These are phyloP conservation scores for Lycaon pictus DNA, from an alignment of 2,113 vertebrate genomes.

Conservation along the genomic window DNA sequence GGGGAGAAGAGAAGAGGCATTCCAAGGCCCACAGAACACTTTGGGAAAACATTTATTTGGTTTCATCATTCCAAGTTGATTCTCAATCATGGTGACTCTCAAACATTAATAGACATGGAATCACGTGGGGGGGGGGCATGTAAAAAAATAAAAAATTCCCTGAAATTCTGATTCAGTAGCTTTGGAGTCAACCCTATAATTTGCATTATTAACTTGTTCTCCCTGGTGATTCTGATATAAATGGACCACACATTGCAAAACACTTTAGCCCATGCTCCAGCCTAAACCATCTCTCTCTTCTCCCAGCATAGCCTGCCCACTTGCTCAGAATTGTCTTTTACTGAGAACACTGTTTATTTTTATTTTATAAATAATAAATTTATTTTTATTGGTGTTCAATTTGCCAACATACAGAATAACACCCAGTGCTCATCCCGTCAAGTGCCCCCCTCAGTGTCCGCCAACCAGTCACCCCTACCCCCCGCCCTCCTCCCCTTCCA, in stretches of 20 bases:
- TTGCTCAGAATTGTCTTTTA: background rate
- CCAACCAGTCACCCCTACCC: no score
- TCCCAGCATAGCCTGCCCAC: background rate
- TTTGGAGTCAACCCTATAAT: slow-evolving; percentile 12
- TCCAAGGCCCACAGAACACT: background rate
- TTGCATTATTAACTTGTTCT: slow-evolving; percentile 48
- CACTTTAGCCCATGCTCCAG: background rate
- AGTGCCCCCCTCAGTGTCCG: no score
- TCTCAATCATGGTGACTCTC: background rate
- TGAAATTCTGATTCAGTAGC: slow-evolving; percentile 62
- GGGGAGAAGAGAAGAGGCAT: background rate
- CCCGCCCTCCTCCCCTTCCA: no score
- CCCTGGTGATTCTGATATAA: slow-evolving; percentile 22
- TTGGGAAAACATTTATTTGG: background rate
- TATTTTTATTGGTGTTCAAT: no score
- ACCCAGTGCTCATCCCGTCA: no score
- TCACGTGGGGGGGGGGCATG: background rate
- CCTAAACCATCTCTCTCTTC: background rate
- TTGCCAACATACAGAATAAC: no score
- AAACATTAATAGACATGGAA: background rate
- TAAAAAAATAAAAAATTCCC: slow-evolving; percentile 31
- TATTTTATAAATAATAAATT: no score
- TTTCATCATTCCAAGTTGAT: slow-evolving; percentile 33
- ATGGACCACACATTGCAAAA: slow-evolving; percentile 11
- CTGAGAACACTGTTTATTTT: background rate